Conservation (phyloP, 2,113 vertebrate genomes). For the Lamprologus ornatipinnis region DNA sequence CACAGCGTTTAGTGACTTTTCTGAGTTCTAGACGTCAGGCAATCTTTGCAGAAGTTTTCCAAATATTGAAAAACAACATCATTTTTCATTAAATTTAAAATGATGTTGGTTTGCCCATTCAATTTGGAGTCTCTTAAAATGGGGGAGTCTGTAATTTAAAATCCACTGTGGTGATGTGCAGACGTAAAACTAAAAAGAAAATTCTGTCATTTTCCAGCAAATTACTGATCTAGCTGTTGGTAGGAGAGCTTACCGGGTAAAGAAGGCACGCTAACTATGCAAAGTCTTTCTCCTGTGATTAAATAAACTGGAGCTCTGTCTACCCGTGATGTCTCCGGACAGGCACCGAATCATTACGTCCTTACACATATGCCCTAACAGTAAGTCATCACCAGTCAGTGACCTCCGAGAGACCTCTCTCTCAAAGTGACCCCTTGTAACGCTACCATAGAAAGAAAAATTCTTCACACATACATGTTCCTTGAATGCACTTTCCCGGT, state of each 20-base stretch:
- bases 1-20: neutral
- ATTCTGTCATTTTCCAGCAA: neutral
- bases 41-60: neutral
- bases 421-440: neutral
- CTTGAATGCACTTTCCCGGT: neutral
- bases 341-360: neutral
- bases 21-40: accelerated
- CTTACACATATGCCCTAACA: neutral
- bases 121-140: neutral
- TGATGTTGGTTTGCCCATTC: neutral
- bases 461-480: neutral
- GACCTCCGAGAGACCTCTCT: neutral
- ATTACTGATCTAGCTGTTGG: neutral
- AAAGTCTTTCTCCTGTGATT: neutral
- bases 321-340: neutral
- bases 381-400: neutral
- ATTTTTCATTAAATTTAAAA: neutral
- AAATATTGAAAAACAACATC: neutral
- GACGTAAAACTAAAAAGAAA: neutral
- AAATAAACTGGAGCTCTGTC: neutral
- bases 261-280: neutral
- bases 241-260: neutral
- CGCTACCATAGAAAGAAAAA: neutral
- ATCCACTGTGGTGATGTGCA: neutral
- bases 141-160: neutral